Conservation (phyloP, 2,113 vertebrate species). For the Carassius gibelio region DNA sequence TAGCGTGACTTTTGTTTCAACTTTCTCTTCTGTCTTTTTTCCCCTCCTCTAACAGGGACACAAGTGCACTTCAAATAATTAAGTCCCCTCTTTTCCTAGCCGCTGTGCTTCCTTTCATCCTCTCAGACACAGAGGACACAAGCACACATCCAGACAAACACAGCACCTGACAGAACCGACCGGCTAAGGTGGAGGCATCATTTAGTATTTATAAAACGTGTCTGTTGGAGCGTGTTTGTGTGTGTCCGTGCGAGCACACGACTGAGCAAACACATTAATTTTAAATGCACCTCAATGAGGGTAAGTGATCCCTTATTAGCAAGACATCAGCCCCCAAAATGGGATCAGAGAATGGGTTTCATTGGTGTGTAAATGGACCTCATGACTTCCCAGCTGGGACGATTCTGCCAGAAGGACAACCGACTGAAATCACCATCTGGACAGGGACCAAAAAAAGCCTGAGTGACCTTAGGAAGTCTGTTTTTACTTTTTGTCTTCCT, state of each 20-base stretch:
- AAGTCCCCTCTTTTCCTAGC: not conserved
- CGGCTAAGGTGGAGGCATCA: slow-evolving; percentile 8
- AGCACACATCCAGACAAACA: slow-evolving; percentile 3
- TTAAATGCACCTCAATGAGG: slow-evolving; percentile 33
- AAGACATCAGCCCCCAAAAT: not conserved
- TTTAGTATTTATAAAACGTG: slow-evolving; percentile 40
- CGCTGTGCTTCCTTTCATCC: not conserved
- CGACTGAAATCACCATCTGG: slow-evolving; percentile 24
- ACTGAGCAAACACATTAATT: slow-evolving; percentile 1
- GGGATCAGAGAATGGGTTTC: slow-evolving; percentile 4
- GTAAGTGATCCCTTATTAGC: slow-evolving; percentile 23
- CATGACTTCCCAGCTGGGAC: slow-evolving; percentile 20
- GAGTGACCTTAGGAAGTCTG: slow-evolving; percentile 1
- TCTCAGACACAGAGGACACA: slow-evolving; percentile 18
- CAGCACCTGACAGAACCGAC: not conserved
- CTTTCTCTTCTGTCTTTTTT: not conserved
- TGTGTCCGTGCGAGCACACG: not conserved
- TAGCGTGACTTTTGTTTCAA: slow-evolving; percentile 15
- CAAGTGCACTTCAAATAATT: not conserved
- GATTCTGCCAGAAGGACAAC: slow-evolving; percentile 12
- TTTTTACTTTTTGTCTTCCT: not conserved
- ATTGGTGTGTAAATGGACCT: slow-evolving; percentile 41
- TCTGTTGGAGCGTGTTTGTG: not conserved
- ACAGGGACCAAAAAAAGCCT: slow-evolving; percentile 7
- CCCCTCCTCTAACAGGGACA: slow-evolving; percentile 1